Percentiles rank a stretch among this genome's conserved stretches.
Evolutionary conservation across 2,888 invertebrate species (phyloP).

Genomic region (Polydrusus tereticollis): DNA sequence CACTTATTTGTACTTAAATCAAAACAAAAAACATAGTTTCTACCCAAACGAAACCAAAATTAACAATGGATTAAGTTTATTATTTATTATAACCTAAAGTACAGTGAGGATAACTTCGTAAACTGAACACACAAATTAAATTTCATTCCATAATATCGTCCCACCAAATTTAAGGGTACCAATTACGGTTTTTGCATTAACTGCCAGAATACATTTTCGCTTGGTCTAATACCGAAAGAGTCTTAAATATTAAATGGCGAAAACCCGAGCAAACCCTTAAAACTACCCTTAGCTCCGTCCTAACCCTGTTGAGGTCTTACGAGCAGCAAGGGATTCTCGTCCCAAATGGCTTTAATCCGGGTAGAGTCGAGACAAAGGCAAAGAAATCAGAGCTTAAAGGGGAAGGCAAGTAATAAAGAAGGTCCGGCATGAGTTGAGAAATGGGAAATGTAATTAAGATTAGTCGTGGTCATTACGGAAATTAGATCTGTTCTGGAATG

Average conservation of each 20-base stretch:
- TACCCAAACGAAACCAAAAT: too few species aligned
- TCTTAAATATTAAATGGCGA: constrained; percentile 19
- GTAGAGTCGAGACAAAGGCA: constrained; percentile 45
- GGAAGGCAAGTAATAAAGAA: constrained; percentile 43
- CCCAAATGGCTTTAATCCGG: constrained; percentile 44
- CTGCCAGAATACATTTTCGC: neutral
- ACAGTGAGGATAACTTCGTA: too few species aligned
- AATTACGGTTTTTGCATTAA: constrained; percentile 14
- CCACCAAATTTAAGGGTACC: neutral
- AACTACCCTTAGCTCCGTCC: constrained; percentile 40
- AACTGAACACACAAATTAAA: neutral
- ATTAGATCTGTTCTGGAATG: constrained; percentile 10
- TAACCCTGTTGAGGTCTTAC: constrained; percentile 44
- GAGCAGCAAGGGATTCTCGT: constrained; percentile 44
- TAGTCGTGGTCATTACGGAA: constrained; percentile 36
- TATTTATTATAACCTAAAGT: too few species aligned
- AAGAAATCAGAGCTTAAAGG: constrained; percentile 46
- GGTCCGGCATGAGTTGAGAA: constrained; percentile 37
- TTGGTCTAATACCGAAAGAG: neutral
- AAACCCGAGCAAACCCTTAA: constrained; percentile 27
- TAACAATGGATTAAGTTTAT: too few species aligned
- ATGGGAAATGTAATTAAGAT: constrained; percentile 42
- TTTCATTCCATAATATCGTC: neutral
- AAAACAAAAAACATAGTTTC: too few species aligned
- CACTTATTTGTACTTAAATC: too few species aligned